These are phyloP conservation scores for Otis tarda DNA, from an alignment of 2,113 vertebrate genomes.

Conservation along the genomic window DNA sequence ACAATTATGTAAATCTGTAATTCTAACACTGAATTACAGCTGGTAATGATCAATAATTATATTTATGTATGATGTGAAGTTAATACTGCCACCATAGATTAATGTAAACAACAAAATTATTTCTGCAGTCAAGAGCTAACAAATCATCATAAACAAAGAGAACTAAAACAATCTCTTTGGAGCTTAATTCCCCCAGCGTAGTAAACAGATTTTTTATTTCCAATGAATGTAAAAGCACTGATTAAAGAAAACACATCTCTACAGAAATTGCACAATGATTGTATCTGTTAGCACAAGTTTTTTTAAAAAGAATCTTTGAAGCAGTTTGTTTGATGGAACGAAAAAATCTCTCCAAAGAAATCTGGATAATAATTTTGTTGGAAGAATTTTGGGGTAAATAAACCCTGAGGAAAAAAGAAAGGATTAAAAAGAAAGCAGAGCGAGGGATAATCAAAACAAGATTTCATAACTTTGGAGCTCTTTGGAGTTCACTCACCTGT, in stretches of 20 bases:
- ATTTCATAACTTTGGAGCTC: neutral
- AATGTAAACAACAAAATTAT: conserved; percentile 83
- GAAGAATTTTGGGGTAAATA: neutral
- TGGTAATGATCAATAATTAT: conserved; percentile 86
- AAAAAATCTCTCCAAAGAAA: conserved; percentile 39
- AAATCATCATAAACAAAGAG: conserved; percentile 78
- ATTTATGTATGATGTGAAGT: conserved; percentile 82
- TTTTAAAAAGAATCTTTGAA: conserved; percentile 4
- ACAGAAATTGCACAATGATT: conserved; percentile 38
- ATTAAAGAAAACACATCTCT: conserved; percentile 60
- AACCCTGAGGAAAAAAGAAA: neutral
- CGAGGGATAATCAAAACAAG: neutral
- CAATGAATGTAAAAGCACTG: conserved; percentile 58
- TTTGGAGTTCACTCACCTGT: conserved; percentile 2
- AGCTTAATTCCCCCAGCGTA: conserved; percentile 68
- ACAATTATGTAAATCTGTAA: conserved; percentile 84
- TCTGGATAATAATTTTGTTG: conserved; percentile 25
- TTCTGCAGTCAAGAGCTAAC: conserved; percentile 77
- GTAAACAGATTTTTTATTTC: conserved; percentile 75
- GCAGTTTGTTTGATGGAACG: conserved; percentile 1
- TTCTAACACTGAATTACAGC: conserved; percentile 82
- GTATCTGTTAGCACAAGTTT: neutral
- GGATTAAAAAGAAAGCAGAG: neutral
- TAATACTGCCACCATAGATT: conserved; percentile 80
- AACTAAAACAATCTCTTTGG: conserved; percentile 74